Percentiles rank a stretch among this genome's conserved stretches.
Conservation (phyloP, 1,140 invertebrate species). For the Riptortus pedestris region DNA sequence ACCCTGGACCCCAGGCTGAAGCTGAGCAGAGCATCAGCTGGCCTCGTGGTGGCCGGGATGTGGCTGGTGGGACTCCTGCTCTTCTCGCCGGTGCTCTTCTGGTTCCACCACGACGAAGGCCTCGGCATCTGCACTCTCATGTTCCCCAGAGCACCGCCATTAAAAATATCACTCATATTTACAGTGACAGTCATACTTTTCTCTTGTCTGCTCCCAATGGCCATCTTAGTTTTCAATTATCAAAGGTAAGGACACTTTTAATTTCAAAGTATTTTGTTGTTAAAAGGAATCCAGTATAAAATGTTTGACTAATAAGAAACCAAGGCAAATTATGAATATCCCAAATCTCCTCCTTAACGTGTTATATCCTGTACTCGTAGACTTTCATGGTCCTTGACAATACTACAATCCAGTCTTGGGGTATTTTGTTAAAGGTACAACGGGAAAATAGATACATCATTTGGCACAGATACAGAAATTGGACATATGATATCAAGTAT, state of each 20-base stretch:
- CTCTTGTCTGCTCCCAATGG: slow-evolving; percentile 45
- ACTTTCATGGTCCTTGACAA: no score
- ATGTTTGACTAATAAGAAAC: no score
- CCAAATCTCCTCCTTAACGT: no score
- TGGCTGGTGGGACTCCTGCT: slow-evolving; percentile 43
- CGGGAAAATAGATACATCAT: no score
- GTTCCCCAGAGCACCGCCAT: slow-evolving; percentile 40
- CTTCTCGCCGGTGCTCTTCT: slow-evolving; percentile 45
- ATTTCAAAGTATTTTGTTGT: no score
- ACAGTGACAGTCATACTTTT: slow-evolving; percentile 43
- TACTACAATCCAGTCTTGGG: no score
- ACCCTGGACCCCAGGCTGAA: slow-evolving; percentile 39
- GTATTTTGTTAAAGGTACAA: no score
- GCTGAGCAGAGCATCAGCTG: slow-evolving; percentile 31
- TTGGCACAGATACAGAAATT: no score
- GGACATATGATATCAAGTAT: no score
- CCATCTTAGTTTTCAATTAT: slow-evolving; percentile 46
- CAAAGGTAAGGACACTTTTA: slow-evolving; percentile 32
- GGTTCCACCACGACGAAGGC: slow-evolving; percentile 38
- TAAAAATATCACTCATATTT: slow-evolving; percentile 45
- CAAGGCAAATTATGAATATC: no score
- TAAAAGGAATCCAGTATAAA: no score
- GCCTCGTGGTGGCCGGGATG: slow-evolving; percentile 37
- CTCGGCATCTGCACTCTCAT: slow-evolving; percentile 44
- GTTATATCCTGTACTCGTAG: no score